Percentiles rank a stretch among this genome's conserved stretches.
These are phyloP conservation scores for Lathronympha strigana DNA, from an alignment of 2,888 invertebrate genomes.

Conservation along the genomic window DNA sequence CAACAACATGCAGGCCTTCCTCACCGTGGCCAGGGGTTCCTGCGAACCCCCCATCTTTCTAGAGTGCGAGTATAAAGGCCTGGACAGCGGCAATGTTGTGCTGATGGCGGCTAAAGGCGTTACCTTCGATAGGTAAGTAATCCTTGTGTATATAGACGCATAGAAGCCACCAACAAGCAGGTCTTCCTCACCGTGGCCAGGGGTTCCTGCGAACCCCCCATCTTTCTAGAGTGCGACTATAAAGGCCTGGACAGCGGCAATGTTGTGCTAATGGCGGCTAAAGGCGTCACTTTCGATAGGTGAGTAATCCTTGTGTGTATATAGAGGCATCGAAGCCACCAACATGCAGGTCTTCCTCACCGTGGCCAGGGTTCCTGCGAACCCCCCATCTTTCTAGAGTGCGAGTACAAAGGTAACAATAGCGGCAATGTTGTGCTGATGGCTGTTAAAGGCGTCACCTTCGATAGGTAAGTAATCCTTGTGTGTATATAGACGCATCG, in stretches of 20 bases:
- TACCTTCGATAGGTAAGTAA: conserved; percentile 84
- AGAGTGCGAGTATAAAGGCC: conserved; percentile 85
- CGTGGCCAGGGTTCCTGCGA: conserved; percentile 88
- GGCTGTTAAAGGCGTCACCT: conserved; percentile 87
- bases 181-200: not conserved
- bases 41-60: conserved; percentile 86
- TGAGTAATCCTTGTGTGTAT: no score
- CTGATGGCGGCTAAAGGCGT: conserved; percentile 87
- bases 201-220: not conserved
- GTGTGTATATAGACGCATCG: no score
- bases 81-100: conserved; percentile 80
- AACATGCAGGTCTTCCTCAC: conserved; percentile 87
- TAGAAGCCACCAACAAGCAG: no score
- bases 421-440: conserved; percentile 84
- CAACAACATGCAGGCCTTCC: conserved; percentile 86
- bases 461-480: conserved; percentile 81
- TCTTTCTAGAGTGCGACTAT: not conserved
- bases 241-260: not conserved
- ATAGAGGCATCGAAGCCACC: conserved; percentile 83
- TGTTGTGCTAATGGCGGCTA: not conserved
- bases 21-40: conserved; percentile 88
- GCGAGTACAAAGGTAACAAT: conserved; percentile 82
- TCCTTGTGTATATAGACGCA: no score
- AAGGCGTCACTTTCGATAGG: no score
- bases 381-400: conserved; percentile 87